Percentiles rank a stretch among this genome's conserved stretches.
phyloP scores from a whole-genome alignment of 2,113 vertebrate genomes.

The Oncorhynchus masou region DNA sequence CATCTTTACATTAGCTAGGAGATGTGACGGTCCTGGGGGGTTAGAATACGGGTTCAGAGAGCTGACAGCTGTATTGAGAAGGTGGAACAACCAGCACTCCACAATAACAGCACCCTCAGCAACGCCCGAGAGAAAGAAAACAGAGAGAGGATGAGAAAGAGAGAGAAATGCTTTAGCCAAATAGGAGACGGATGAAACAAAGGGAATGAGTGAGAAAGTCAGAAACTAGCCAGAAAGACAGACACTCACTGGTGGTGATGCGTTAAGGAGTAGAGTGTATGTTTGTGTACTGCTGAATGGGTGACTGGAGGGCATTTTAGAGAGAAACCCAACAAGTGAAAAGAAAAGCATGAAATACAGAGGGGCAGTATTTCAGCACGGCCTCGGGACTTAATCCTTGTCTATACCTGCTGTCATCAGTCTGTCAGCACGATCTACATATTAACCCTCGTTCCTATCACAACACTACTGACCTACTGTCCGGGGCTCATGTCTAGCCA shows the following conservation, averaged over 20 bases:
- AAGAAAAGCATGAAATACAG: not conserved
- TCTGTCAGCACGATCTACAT: not conserved
- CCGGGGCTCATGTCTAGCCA: constrained; percentile 2
- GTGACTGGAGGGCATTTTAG: not conserved
- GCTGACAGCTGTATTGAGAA: not conserved
- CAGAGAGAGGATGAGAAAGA: not conserved
- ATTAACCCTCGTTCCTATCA: not conserved
- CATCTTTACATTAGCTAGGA: not conserved
- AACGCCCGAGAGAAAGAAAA: constrained; percentile 18
- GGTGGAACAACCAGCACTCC: constrained; percentile 38
- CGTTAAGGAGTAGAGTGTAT: not conserved
- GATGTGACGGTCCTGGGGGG: constrained; percentile 1
- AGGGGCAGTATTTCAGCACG: not conserved
- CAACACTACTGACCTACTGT: not conserved
- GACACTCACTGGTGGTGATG: not conserved
- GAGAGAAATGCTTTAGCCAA: constrained; percentile 3
- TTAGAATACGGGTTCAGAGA: not conserved
- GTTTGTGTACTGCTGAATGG: not conserved
- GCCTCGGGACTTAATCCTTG: not conserved
- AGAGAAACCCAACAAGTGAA: not conserved
- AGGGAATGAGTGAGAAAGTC: constrained; percentile 12
- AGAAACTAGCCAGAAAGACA: constrained; percentile 2
- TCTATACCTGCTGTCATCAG: not conserved
- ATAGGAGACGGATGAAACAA: not conserved
- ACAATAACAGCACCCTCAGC: constrained; percentile 27